phyloP scores from a whole-genome alignment of 1,140 invertebrate genomes.

The Calosoma granatense region DNA sequence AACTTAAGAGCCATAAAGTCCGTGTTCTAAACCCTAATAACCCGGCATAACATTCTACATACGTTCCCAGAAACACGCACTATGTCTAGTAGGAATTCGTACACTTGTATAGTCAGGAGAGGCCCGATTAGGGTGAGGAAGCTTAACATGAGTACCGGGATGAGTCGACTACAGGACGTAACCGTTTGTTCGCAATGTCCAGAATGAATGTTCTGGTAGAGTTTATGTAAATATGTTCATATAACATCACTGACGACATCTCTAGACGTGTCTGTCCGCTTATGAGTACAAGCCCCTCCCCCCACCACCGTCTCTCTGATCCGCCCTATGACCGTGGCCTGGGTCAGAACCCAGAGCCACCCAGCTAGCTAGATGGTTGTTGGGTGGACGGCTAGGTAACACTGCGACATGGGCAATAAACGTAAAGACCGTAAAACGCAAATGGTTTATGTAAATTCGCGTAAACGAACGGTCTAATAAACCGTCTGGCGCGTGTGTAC shows the following conservation, averaged over 20 bases:
- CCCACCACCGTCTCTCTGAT: background rate
- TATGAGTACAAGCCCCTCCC: background rate
- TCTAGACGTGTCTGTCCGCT: background rate
- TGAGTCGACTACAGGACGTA: too few relatives aligned
- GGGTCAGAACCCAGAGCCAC: background rate
- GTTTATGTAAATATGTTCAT: background rate
- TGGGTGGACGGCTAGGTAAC: background rate
- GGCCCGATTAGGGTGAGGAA: too few relatives aligned
- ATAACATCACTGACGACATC: too few relatives aligned
- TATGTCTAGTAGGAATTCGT: too few relatives aligned
- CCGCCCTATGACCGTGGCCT: background rate
- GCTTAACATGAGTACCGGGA: too few relatives aligned
- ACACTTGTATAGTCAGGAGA: too few relatives aligned
- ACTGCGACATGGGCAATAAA: background rate
- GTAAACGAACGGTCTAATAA: constrained; percentile 1
- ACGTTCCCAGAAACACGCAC: too few relatives aligned
- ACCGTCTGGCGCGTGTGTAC: background rate
- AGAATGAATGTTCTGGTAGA: background rate
- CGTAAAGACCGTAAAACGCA: background rate
- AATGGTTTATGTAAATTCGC: constrained; percentile 4
- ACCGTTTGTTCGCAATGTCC: background rate
- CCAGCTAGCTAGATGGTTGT: background rate
- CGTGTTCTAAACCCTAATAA: too few relatives aligned
- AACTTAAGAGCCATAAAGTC: too few relatives aligned
- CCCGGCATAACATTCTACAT: too few relatives aligned